Conservation (phyloP, 2,113 vertebrate species). For the Oceanodroma tethys region DNA sequence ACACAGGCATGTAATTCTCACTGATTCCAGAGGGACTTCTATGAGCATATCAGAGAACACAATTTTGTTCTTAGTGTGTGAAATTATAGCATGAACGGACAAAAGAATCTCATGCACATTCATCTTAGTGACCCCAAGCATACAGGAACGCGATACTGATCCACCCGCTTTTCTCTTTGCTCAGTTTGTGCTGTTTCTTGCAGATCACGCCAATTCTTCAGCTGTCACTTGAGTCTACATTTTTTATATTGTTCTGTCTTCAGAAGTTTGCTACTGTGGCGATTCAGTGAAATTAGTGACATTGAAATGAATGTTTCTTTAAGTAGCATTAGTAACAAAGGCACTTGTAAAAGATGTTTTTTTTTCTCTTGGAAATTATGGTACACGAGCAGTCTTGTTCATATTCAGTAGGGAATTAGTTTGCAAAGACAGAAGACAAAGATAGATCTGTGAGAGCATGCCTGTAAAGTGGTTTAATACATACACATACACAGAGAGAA, state of each 20-base stretch:
- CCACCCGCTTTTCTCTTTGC: background rate
- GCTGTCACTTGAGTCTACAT: background rate
- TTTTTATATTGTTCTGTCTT: slow-evolving; percentile 23
- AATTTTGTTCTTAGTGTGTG: slow-evolving; percentile 39
- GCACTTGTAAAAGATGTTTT: background rate
- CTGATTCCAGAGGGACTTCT: slow-evolving; percentile 37
- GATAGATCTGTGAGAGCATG: background rate
- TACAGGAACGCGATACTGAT: background rate
- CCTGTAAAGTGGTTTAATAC: background rate
- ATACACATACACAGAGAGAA: background rate
- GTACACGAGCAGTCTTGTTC: background rate
- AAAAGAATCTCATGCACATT: slow-evolving; percentile 60
- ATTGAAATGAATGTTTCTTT: background rate
- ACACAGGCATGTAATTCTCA: slow-evolving; percentile 34
- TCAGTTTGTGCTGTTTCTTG: slow-evolving; percentile 14
- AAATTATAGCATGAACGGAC: slow-evolving; percentile 54
- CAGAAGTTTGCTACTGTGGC: background rate
- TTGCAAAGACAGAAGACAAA: background rate
- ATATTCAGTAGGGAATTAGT: background rate
- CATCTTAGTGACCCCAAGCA: slow-evolving; percentile 67
- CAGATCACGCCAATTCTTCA: background rate
- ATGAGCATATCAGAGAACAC: slow-evolving; percentile 19
- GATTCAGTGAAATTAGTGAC: slow-evolving; percentile 44
- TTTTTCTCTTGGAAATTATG: background rate
- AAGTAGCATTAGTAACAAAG: background rate